phyloP scores from a whole-genome alignment of 37 sponge, comb jelly and placozoan genomes.

The Spongilla lacustris region DNA sequence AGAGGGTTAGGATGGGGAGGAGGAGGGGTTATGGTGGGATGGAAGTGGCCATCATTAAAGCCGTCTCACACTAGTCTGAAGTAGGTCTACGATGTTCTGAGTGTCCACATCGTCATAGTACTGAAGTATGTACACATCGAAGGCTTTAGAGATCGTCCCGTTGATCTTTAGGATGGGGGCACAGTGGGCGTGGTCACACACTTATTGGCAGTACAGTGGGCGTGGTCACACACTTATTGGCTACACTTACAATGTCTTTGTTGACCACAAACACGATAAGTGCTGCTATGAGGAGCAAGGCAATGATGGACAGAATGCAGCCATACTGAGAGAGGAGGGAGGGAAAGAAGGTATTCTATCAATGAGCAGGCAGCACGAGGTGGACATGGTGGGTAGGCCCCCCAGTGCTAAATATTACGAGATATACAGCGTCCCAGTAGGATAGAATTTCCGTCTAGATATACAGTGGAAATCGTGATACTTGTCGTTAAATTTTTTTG shows the following conservation, averaged over 20 bases:
- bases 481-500: too few species aligned
- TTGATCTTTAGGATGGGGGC: not conserved
- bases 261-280: not conserved
- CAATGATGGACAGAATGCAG: slow-evolving; percentile 49
- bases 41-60: too few species aligned
- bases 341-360: not conserved
- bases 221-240: not conserved
- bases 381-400: too few species aligned
- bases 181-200: too few species aligned
- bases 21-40: not conserved
- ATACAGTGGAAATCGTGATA: too few species aligned
- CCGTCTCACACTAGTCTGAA: slow-evolving; percentile 36
- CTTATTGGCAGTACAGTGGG: not conserved
- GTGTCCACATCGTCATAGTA: slow-evolving; percentile 71
- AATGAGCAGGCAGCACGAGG: too few species aligned
- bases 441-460: too few species aligned
- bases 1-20: too few species aligned
- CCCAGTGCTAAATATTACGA: too few species aligned
- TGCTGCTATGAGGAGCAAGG: not conserved
- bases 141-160: not conserved
- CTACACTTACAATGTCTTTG: not conserved
- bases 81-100: slow-evolving; percentile 56
- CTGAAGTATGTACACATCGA: not conserved
- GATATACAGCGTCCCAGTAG: too few species aligned
- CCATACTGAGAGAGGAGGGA: slow-evolving; percentile 51